phyloP scores from a whole-genome alignment of 2,888 invertebrate genomes.

The Drosophila robusta region DNA sequence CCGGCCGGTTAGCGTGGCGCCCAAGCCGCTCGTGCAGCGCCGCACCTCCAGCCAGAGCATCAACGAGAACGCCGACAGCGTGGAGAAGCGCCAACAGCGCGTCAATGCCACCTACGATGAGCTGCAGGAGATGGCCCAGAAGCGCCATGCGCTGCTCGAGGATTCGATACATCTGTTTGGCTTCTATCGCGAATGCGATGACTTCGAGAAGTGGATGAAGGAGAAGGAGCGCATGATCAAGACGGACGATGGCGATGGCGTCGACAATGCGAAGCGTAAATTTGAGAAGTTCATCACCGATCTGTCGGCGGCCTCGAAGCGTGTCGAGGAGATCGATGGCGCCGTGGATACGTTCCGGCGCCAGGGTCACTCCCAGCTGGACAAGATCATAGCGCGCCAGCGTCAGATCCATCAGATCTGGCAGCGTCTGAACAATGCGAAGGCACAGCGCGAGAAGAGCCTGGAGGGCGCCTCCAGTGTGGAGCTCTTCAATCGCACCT shows the following conservation, averaged over 20 bases:
- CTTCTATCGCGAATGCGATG: slow-evolving; percentile 98
- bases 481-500: slow-evolving; percentile 97
- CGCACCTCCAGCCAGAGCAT: slow-evolving; percentile 84
- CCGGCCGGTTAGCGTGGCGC: slow-evolving; percentile 85
- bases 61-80: slow-evolving; percentile 89
- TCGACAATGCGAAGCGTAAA: slow-evolving; percentile 96
- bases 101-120: slow-evolving; percentile 93
- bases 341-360: slow-evolving; percentile 94
- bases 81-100: slow-evolving; percentile 91
- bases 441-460: slow-evolving; percentile 95
- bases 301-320: slow-evolving; percentile 95
- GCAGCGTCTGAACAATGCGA: slow-evolving; percentile 94
- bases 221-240: slow-evolving; percentile 96
- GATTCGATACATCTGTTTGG: slow-evolving; percentile 96
- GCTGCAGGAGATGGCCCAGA: slow-evolving; percentile 91
- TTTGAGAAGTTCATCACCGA: slow-evolving; percentile 99
- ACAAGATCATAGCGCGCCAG: slow-evolving; percentile 91
- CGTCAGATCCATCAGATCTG: slow-evolving; percentile 95
- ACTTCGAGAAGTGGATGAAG: slow-evolving; percentile 98
- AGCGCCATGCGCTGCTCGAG: slow-evolving; percentile 93
- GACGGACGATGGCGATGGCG: slow-evolving; percentile 93
- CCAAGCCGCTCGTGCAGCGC: slow-evolving; percentile 84
- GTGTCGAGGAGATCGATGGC: slow-evolving; percentile 94
- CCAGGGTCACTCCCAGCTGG: slow-evolving; percentile 94
- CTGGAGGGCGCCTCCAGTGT: slow-evolving; percentile 97